phyloP scores from a whole-genome alignment of 2,113 vertebrate genomes.

The Cyanoliseus patagonus region DNA sequence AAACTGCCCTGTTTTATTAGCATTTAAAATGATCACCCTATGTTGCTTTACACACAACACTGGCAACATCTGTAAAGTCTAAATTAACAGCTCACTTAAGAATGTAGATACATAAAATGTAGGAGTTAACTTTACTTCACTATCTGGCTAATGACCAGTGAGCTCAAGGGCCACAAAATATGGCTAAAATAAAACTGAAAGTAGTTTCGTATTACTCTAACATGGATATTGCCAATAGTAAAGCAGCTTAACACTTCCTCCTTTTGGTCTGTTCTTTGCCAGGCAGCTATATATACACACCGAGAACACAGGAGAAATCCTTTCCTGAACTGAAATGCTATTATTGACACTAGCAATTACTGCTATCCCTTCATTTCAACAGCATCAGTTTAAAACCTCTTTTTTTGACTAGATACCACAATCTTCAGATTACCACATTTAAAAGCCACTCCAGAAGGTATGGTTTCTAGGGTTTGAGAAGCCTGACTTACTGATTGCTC shows the following conservation, averaged over 20 bases:
- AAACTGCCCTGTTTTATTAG: background rate
- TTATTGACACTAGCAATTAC: background rate
- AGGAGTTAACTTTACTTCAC: background rate
- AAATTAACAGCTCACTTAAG: background rate
- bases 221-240: background rate
- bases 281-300: background rate
- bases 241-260: background rate
- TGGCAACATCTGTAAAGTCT: background rate
- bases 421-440: background rate
- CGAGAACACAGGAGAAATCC: background rate
- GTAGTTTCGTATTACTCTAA: background rate
- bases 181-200: background rate
- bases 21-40: background rate
- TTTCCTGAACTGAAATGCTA: background rate
- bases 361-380: background rate
- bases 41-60: background rate
- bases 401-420: background rate
- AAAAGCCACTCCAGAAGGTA: background rate
- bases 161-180: background rate
- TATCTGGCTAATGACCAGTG: background rate
- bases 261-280: background rate
- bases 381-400: background rate
- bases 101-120: background rate
- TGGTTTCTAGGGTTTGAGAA: background rate
- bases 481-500: background rate